These are phyloP conservation scores for Mystacornis crossleyi DNA, from an alignment of 2,113 vertebrate species.

Conservation along the genomic window DNA sequence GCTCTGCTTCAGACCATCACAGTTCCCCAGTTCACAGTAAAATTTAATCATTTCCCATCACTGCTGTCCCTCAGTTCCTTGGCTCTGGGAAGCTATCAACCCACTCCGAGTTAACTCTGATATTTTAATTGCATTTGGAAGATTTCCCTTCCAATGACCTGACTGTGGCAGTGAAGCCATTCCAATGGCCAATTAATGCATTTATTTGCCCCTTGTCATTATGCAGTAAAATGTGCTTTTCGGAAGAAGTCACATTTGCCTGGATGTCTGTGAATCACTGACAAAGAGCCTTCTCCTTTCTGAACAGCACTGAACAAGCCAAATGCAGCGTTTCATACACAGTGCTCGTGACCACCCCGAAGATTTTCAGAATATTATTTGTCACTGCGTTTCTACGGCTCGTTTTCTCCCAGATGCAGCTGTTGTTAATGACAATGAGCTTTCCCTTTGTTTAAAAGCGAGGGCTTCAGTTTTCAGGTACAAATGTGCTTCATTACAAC, in stretches of 20 bases:
- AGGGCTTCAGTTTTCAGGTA: background rate
- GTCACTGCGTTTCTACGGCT: background rate
- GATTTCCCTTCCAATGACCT: background rate
- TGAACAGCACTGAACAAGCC: background rate
- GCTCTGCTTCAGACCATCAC: background rate
- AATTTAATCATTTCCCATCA: background rate
- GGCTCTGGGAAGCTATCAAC: background rate
- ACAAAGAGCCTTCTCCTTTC: background rate
- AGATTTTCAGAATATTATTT: background rate
- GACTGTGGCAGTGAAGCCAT: background rate
- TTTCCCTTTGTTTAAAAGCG: background rate
- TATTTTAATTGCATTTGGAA: constrained; percentile 24
- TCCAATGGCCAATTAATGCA: background rate
- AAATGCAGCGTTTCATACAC: background rate
- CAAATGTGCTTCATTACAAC: background rate
- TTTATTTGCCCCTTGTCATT: background rate
- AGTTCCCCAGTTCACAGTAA: background rate
- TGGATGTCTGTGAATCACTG: background rate
- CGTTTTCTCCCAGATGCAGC: background rate
- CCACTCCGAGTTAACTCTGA: background rate
- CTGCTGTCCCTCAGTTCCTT: background rate
- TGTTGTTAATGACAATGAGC: background rate
- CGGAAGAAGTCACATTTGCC: background rate
- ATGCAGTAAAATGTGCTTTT: background rate
- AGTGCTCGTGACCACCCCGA: accelerated